These are phyloP conservation scores for Amphipyra tragopoginis DNA, from an alignment of 2,888 invertebrate species.

Conservation along the genomic window DNA sequence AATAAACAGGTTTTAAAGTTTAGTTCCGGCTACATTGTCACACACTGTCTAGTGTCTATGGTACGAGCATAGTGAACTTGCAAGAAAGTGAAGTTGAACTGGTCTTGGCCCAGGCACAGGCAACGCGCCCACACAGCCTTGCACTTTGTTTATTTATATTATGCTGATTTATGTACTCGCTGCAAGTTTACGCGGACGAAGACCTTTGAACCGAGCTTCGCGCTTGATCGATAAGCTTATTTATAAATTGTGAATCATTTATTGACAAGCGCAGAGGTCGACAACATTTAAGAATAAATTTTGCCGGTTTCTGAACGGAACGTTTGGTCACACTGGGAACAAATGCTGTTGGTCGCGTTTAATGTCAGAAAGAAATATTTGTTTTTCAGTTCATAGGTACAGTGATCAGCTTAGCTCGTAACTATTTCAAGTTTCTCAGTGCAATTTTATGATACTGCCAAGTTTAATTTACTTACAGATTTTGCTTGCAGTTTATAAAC, in stretches of 20 bases:
- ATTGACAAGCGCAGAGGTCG: slow-evolving; percentile 54
- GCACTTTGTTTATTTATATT: slow-evolving; percentile 57
- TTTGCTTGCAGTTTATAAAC: no score
- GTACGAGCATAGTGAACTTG: slow-evolving; percentile 34
- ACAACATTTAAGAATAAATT: slow-evolving; percentile 31
- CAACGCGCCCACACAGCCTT: slow-evolving; percentile 45
- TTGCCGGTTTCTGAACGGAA: slow-evolving; percentile 17
- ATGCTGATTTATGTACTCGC: slow-evolving; percentile 51
- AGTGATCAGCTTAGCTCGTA: no score
- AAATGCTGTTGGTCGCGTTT: neutral
- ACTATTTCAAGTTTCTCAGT: no score
- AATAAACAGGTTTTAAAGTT: slow-evolving; percentile 21
- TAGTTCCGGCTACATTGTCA: slow-evolving; percentile 36
- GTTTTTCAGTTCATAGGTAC: no score
- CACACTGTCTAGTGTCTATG: slow-evolving; percentile 10
- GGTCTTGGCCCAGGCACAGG: slow-evolving; percentile 37
- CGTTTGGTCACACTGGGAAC: neutral
- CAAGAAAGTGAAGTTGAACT: slow-evolving; percentile 57
- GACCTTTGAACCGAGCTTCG: slow-evolving; percentile 65
- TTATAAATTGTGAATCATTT: slow-evolving; percentile 55
- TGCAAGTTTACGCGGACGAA: slow-evolving; percentile 62
- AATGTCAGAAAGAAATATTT: neutral
- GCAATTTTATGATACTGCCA: no score
- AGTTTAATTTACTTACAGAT: no score
- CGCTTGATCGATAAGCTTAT: slow-evolving; percentile 62